These are phyloP conservation scores for Dione juno DNA, from an alignment of 2,888 invertebrate species.

Conservation along the genomic window DNA sequence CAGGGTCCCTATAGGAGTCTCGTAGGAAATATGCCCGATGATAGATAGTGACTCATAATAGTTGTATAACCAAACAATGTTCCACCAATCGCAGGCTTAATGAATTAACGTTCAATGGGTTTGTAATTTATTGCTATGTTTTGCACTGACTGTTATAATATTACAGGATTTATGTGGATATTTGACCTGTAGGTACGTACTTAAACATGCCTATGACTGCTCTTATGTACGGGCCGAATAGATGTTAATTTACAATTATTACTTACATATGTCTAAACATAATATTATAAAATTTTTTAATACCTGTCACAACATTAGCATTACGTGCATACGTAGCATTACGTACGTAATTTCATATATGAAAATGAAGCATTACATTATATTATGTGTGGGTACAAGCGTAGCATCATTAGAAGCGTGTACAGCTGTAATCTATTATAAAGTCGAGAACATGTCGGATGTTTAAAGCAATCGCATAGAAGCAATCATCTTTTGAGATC, in stretches of 20 bases:
- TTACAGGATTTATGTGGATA: constrained; percentile 39
- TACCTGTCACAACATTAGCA: no score
- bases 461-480: constrained; percentile 49
- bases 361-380: background rate
- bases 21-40: constrained; percentile 50
- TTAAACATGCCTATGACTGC: constrained; percentile 25
- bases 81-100: constrained; percentile 35
- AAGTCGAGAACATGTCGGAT: constrained; percentile 36
- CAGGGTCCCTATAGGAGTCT: constrained; percentile 52
- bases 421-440: constrained; percentile 38
- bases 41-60: constrained; percentile 45
- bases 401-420: constrained; percentile 35
- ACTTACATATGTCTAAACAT: background rate
- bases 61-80: constrained; percentile 40
- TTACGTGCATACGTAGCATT: no score
- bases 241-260: background rate
- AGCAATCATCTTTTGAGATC: constrained; percentile 76
- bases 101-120: constrained; percentile 41
- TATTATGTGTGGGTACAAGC: constrained; percentile 10
- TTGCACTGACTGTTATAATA: constrained; percentile 37
- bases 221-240: background rate
- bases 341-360: no score
- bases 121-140: constrained; percentile 40
- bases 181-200: constrained; percentile 20
- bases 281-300: no score